Evolutionary conservation across 2,113 vertebrate species (phyloP).

Genomic region (Hippocampus mohnikei): DNA sequence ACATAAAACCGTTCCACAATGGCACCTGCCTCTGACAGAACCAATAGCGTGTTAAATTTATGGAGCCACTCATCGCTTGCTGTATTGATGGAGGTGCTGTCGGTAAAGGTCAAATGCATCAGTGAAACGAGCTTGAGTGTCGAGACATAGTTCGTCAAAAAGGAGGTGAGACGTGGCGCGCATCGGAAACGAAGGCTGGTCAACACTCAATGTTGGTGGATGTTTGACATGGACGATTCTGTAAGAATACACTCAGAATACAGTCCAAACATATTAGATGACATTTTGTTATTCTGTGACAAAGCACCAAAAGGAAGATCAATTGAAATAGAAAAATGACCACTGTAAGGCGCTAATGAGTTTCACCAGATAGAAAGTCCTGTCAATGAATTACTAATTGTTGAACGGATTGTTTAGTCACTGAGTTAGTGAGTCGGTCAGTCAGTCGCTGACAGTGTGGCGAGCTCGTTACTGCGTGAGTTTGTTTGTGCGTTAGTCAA

Average conservation of each 20-base stretch:
- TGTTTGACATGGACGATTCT: constrained; percentile 6
- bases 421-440: neutral
- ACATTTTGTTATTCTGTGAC: constrained; percentile 46
- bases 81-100: constrained; percentile 49
- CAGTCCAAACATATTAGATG: constrained; percentile 22
- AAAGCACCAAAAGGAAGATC: constrained; percentile 8
- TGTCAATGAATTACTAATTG: neutral
- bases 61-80: constrained; percentile 5
- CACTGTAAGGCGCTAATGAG: neutral
- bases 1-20: constrained; percentile 8
- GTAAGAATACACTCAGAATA: constrained; percentile 14
- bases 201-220: constrained; percentile 29
- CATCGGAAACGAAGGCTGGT: constrained; percentile 42
- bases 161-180: constrained; percentile 37
- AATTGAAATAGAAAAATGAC: neutral
- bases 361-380: neutral
- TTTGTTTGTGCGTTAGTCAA: no score
- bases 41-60: constrained; percentile 52
- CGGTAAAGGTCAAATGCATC: constrained; percentile 63
- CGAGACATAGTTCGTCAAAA: constrained; percentile 57
- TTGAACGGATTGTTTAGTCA: neutral
- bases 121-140: constrained; percentile 47
- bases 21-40: constrained; percentile 29
- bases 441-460: neutral
- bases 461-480: no score